A percentile compares a stretch with the other conserved stretches of the same genome.
Conservation (phyloP, 92 coral and sea anemone genomes). For the Virgularia gustaviana region DNA sequence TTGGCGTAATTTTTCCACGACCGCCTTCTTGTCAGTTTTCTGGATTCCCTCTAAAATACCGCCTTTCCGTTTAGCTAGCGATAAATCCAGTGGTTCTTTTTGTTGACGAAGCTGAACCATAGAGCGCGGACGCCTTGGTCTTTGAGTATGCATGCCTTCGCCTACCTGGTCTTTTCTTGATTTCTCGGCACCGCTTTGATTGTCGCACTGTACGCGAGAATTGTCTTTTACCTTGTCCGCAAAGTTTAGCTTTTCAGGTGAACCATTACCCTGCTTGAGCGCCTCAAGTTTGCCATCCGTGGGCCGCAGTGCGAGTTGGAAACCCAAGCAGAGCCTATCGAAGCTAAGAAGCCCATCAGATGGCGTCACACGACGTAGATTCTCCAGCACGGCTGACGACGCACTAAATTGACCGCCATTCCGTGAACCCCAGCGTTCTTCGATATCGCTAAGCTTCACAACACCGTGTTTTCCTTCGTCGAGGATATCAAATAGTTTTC, state of each 20-base stretch:
- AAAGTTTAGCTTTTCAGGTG: no score
- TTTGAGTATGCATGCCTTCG: not conserved
- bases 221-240: no score
- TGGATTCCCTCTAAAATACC: slow-evolving; percentile 24
- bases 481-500: slow-evolving; percentile 76
- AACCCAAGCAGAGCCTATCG: slow-evolving; percentile 76
- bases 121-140: slow-evolving; percentile 41
- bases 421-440: slow-evolving; percentile 66
- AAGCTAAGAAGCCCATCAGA: slow-evolving; percentile 76
- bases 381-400: slow-evolving; percentile 63
- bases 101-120: slow-evolving; percentile 50
- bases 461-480: slow-evolving; percentile 74
- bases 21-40: slow-evolving; percentile 50
- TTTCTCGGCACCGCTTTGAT: not conserved
- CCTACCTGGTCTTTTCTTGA: not conserved
- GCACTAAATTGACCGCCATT: slow-evolving; percentile 16
- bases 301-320: slow-evolving; percentile 65
- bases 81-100: slow-evolving; percentile 48
- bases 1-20: slow-evolving; percentile 57
- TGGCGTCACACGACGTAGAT: slow-evolving; percentile 68
- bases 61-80: slow-evolving; percentile 18
- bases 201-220: no score
- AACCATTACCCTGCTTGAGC: not conserved
- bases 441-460: slow-evolving; percentile 74
- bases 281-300: not conserved